Percentiles rank a stretch among this genome's conserved stretches.
Evolutionary conservation across 2,113 vertebrate genomes (phyloP).

Genomic region (Colistium nudipinnis): DNA sequence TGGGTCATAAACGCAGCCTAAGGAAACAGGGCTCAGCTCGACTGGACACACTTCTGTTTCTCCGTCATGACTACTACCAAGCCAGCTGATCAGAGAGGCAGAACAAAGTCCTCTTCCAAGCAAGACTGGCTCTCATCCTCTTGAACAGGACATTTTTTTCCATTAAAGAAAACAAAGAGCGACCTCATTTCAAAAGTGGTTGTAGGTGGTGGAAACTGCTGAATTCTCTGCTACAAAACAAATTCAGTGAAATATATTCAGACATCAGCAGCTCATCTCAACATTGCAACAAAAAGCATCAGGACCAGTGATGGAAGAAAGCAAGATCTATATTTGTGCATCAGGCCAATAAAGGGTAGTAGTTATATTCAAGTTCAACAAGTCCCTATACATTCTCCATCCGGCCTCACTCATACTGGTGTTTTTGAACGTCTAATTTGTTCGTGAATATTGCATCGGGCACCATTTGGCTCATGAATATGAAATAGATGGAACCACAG

Average conservation of each 20-base stretch:
- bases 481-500: constrained; percentile 73
- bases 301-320: constrained; percentile 26
- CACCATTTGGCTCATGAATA: constrained; percentile 82
- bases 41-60: constrained; percentile 74
- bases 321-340: constrained; percentile 5
- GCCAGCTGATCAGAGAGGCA: constrained; percentile 70
- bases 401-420: constrained; percentile 52
- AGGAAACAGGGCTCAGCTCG: constrained; percentile 64
- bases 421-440: constrained; percentile 74
- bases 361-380: constrained; percentile 36
- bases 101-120: constrained; percentile 71
- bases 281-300: too few species aligned
- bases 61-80: constrained; percentile 45
- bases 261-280: constrained; percentile 7
- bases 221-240: background rate
- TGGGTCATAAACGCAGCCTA: constrained; percentile 69
- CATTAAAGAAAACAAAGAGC: background rate
- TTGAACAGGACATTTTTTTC: constrained; percentile 50
- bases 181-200: background rate
- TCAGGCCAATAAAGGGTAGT: constrained; percentile 5
- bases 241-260: constrained; percentile 3
- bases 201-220: constrained; percentile 7
- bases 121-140: constrained; percentile 39
- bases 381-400: constrained; percentile 44
- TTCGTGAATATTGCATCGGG: constrained; percentile 77